Evolutionary conservation across 2,113 vertebrate species (phyloP), one percentile per base, ranked within the genome.

Genomic region (Seriola rivoliana): DNA sequence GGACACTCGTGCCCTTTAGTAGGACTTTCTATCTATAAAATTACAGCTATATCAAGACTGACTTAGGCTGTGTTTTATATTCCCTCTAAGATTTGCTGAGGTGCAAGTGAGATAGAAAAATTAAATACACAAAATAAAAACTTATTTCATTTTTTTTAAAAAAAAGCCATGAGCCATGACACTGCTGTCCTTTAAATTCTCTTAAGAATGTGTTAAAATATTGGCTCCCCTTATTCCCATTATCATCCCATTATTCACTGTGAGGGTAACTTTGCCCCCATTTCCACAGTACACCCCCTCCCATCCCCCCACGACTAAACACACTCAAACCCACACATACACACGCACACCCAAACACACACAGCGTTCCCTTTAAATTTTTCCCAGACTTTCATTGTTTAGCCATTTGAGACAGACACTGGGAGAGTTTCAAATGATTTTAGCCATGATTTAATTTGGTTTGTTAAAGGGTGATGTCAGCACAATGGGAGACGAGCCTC

Each of bases 401-500:
- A 80, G 76, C 69, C 82, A 81, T 94, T 93, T 86, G 80, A 93
- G 92, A 86, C 91, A 87, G 92, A 94, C 92, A 93, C 94, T 95
- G 93, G 89, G 94, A 95, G 94, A 93, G 89, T 93, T 95, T 94
- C 73, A 91, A 90, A 95, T 95, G 89, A 95, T 95, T 96, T 95
- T 94, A 95, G 90, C 94, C 92, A 82, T 94, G 95, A 95, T 95
- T 96, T 93, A 94, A 95, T 95, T 95, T 90, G 84, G 95, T 95
- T 95, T 93, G 93, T 95, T 95, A 95, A 94, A 94, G 93, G 92
- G 93, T 94, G 94, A 95, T 95, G 95, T 95, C 95, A 95, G 95
- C 95, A 97, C 96, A 97, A 97, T 96, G 94, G 96, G 95, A 95
- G 90, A 94, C 92, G 93, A 93, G 94, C 94, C 95, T 95, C 95